Base-by-base conservation (phyloP, 2,113 vertebrate genomes). In the Atherinomorus stipes region DNA sequence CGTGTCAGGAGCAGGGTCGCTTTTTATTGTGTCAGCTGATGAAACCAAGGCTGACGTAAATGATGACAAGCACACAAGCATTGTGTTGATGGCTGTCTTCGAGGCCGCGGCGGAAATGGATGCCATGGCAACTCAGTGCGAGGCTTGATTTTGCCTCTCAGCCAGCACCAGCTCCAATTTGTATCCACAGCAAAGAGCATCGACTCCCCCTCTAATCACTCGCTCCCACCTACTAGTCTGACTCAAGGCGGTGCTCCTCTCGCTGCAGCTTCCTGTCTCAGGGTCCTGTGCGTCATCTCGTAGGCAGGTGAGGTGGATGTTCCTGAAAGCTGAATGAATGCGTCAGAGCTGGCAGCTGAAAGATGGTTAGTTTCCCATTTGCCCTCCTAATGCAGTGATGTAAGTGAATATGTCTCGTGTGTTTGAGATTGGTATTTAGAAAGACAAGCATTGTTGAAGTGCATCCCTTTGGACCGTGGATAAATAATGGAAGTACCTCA, bases 51-150 rank as follows among this genome's bases (percentile, higher is more conserved):
- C 68, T 86, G 79, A 90, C 61, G 64, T 73, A 78, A 60, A 28
- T 7, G 23, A 61, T 76, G 81, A 76, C 77, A 0, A 71, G 49
- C 57, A 56, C 69, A 44, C 26, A 67, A 62, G 77, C 72, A 57
- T 49, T 18, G 56, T 73, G 64, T 73, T 40, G 37, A 72, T 40
- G 47, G 42, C 13, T 53, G 50, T 76, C 77, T 82, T 74, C 1
- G 26, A 78, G 62, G 65, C 79, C 74, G n/a, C 18, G 12, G 76
- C 8, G 37, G 74, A 87, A 87, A 69, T 47, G 34, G 85, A 61
- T 83, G 16, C 84, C 86, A 89, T 89, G 71, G 90, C 70, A 90
- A 91, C 89, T 63, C 38, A 26, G 23, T 19, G 60, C 2, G 21
- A 76, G 61, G 59, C 64, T 77, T 4, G 2, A 31, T 74, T 70